Evolutionary conservation across 1,140 invertebrate species (phyloP).

Genomic region (Scaptomyza graminum): DNA sequence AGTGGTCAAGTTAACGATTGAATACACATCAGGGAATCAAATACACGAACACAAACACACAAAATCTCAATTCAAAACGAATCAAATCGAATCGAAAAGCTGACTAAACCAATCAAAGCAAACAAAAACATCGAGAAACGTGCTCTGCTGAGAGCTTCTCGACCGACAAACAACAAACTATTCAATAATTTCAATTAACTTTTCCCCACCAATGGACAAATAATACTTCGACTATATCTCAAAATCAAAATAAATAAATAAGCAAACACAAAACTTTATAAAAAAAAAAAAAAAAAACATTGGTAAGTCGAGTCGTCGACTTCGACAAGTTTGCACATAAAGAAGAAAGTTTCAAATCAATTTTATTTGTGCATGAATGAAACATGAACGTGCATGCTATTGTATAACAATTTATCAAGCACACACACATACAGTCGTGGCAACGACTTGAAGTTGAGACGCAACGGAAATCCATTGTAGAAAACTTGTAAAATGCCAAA

Average conservation of each 20-base stretch:
- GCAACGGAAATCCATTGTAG: conserved; percentile 77
- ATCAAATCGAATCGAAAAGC: conserved; percentile 40
- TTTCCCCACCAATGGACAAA: conserved; percentile 22
- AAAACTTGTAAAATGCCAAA: conserved; percentile 78
- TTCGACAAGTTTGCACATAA: neutral
- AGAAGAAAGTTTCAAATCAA: conserved; percentile 71
- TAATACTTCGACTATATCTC: neutral
- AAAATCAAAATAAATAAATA: conserved; percentile 41
- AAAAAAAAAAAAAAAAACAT: conserved; percentile 48
- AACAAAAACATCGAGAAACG: conserved; percentile 39
- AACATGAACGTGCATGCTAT: conserved; percentile 76
- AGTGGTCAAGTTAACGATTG: conserved; percentile 40
- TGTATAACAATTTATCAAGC: conserved; percentile 71
- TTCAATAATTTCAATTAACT: conserved; percentile 79
- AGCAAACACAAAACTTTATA: conserved; percentile 25
- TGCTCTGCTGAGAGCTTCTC: conserved; percentile 3
- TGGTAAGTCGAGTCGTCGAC: neutral
- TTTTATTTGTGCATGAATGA: conserved; percentile 79
- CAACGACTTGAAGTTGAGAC: conserved; percentile 41
- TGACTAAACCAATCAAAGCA: conserved; percentile 65
- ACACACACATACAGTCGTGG: conserved; percentile 28
- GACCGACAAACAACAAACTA: conserved; percentile 62
- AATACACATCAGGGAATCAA: conserved; percentile 29
- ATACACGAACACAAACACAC: neutral
- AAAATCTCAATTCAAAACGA: conserved; percentile 11